phyloP scores from a whole-genome alignment of 2,888 invertebrate genomes.

The Heliconius ethilla region DNA sequence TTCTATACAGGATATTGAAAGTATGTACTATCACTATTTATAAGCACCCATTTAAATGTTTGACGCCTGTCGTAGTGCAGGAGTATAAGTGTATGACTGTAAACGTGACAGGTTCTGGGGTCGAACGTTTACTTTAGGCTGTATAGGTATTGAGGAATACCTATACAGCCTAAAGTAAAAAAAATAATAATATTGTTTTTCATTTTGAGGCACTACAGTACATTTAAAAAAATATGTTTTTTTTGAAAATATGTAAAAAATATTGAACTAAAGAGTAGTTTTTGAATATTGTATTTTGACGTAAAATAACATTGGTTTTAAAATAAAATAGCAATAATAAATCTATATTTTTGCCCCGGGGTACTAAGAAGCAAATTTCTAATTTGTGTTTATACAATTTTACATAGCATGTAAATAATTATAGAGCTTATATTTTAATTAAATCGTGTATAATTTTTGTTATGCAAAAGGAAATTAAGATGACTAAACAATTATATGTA shows the following conservation, averaged over 20 bases:
- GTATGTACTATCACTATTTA: neutral
- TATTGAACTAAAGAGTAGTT: neutral
- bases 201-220: too few relatives aligned
- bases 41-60: too few relatives aligned
- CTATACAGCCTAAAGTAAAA: too few relatives aligned
- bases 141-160: too few relatives aligned
- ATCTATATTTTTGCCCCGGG: neutral
- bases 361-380: neutral
- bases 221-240: too few relatives aligned
- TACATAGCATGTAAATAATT: neutral
- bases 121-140: too few relatives aligned
- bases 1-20: neutral
- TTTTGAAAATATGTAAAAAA: too few relatives aligned
- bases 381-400: neutral
- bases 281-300: neutral
- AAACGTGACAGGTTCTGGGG: too few relatives aligned
- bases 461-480: slow-evolving; percentile 16
- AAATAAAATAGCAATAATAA: neutral
- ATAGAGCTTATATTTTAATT: slow-evolving; percentile 11
- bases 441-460: neutral
- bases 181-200: too few relatives aligned
- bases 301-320: neutral
- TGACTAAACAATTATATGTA: slow-evolving; percentile 16
- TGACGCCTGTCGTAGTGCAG: too few relatives aligned
- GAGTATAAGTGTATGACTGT: too few relatives aligned